Evolutionary conservation across 2,797 vertebrate genomes (phyloP).

Genomic region (Micrastur ruficollis): DNA sequence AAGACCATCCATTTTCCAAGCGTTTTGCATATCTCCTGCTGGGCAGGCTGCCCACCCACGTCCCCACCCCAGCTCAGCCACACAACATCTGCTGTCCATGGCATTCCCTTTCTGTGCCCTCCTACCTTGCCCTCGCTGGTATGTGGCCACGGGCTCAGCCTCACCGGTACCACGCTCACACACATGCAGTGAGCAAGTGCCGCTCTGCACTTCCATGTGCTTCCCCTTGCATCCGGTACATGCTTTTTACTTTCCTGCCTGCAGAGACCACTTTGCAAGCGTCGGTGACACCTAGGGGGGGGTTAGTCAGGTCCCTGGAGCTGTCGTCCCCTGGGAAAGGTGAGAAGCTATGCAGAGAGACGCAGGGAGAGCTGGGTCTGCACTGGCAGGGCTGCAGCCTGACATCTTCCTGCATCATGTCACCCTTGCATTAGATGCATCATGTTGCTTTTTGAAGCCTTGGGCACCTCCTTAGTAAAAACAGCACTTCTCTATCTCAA

Average conservation of each 20-base stretch:
- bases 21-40: background rate
- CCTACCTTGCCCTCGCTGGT: background rate
- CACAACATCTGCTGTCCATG: background rate
- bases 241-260: background rate
- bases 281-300: fast-evolving
- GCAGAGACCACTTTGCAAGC: background rate
- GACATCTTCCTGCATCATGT: background rate
- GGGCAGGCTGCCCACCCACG: background rate
- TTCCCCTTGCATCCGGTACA: background rate
- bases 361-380: background rate
- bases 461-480: background rate
- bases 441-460: background rate
- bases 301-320: background rate
- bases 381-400: fast-evolving
- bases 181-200: background rate
- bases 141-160: background rate
- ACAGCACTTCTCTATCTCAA: background rate
- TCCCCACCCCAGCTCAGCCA: background rate
- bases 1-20: background rate
- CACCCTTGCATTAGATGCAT: background rate
- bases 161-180: fast-evolving
- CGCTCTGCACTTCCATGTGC: background rate
- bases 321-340: fast-evolving
- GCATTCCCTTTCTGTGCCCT: background rate
- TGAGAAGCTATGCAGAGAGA: background rate